phyloP scores from a whole-genome alignment of 2,888 invertebrate species.

The Anodontia alba region DNA sequence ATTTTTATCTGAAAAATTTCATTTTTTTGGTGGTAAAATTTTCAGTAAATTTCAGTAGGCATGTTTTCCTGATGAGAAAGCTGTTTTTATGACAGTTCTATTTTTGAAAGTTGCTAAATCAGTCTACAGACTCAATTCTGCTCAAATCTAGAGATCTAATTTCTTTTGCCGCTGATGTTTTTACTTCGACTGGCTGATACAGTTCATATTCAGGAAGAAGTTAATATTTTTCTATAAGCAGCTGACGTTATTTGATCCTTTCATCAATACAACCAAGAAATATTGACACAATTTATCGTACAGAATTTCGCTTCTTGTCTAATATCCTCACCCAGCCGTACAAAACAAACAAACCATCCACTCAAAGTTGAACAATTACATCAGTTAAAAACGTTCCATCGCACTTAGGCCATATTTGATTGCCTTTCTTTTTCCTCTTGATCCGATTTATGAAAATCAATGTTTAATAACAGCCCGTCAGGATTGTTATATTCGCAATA shows the following conservation, averaged over 20 bases:
- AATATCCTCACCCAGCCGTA: constrained; percentile 44
- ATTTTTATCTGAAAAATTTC: no score
- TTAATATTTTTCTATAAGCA: constrained; percentile 16
- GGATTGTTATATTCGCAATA: constrained; percentile 20
- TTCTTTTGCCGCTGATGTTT: background rate
- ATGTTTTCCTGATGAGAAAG: no score
- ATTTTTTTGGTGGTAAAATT: no score
- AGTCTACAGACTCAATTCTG: background rate
- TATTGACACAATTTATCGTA: constrained; percentile 39
- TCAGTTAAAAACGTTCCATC: constrained; percentile 64
- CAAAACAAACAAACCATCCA: constrained; percentile 62
- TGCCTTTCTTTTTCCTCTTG: constrained; percentile 45
- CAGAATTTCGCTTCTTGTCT: constrained; percentile 61
- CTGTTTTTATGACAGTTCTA: no score
- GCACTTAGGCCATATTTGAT: constrained; percentile 63
- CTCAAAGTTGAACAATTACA: constrained; percentile 62
- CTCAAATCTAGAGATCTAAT: constrained; percentile 6
- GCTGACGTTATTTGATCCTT: constrained; percentile 17
- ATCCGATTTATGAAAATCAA: constrained; percentile 67
- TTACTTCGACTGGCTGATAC: background rate
- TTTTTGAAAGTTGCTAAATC: background rate
- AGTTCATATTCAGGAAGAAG: constrained; percentile 13
- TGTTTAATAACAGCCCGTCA: constrained; percentile 58
- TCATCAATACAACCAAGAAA: constrained; percentile 15
- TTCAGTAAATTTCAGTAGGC: no score